These are phyloP conservation scores for Ostrea edulis DNA, from an alignment of 1,140 invertebrate species.

Conservation along the genomic window DNA sequence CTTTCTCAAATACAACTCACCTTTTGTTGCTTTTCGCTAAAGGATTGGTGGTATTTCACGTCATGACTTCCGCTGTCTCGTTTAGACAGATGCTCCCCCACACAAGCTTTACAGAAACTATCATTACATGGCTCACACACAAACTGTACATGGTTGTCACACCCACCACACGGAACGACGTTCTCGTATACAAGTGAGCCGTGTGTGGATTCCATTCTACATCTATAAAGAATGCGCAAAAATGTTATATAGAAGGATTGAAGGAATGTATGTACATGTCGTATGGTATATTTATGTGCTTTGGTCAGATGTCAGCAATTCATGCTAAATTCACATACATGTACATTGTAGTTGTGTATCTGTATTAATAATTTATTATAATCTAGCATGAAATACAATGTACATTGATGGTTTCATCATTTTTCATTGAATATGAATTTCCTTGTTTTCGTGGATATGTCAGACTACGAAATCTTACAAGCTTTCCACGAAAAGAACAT, in stretches of 20 bases:
- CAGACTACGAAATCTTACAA: too few species aligned
- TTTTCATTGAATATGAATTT: too few species aligned
- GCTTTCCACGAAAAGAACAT: too few species aligned
- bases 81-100: neutral
- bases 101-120: constrained; percentile 5
- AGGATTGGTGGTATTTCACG: neutral
- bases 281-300: too few species aligned
- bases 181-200: neutral
- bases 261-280: too few species aligned
- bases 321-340: too few species aligned
- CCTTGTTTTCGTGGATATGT: too few species aligned
- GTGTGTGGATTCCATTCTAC: neutral
- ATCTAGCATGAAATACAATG: too few species aligned
- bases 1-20: neutral
- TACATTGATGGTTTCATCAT: too few species aligned
- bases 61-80: constrained; percentile 2
- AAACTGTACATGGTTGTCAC: neutral
- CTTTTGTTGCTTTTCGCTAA: neutral
- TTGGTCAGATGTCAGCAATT: too few species aligned
- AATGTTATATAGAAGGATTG: neutral
- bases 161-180: neutral
- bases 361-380: too few species aligned
- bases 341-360: too few species aligned
- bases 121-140: constrained; percentile 4
- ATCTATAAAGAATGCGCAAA: neutral